phyloP scores from a whole-genome alignment of 2,113 vertebrate genomes.

The Chionodraco myersi region DNA sequence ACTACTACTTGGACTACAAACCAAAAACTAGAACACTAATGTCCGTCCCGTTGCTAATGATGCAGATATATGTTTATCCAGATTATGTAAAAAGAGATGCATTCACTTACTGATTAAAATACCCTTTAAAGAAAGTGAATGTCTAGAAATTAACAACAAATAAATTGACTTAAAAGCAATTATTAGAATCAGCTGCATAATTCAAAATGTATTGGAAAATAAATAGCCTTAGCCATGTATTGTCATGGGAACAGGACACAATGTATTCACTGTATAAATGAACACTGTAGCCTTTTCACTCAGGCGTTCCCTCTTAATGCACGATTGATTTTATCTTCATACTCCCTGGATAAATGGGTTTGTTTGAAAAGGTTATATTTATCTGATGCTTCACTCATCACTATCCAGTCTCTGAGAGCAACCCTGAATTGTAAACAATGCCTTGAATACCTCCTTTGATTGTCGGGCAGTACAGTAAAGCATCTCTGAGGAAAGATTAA shows the following conservation, averaged over 20 bases:
- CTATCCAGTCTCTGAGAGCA: background rate
- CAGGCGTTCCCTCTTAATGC: background rate
- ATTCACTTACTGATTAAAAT: too few relatives aligned
- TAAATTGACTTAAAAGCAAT: too few relatives aligned
- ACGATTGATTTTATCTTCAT: background rate
- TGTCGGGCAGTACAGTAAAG: constrained; percentile 1
- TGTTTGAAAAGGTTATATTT: background rate
- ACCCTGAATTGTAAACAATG: background rate
- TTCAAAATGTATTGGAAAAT: background rate
- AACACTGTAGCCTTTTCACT: background rate
- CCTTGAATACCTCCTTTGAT: background rate
- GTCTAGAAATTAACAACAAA: too few relatives aligned
- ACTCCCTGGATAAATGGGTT: background rate
- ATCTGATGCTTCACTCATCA: background rate
- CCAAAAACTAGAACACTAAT: too few relatives aligned
- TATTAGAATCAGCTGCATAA: too few relatives aligned
- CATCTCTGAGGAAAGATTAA: constrained; percentile 2
- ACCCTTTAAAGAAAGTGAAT: background rate
- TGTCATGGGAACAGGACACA: background rate
- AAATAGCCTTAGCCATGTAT: background rate
- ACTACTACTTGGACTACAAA: too few relatives aligned
- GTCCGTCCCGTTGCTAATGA: too few relatives aligned
- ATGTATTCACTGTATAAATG: background rate
- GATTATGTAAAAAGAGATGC: background rate
- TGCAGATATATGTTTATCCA: too few relatives aligned